Conservation (phyloP, 2,113 vertebrate species). For the Smithornis capensis region DNA sequence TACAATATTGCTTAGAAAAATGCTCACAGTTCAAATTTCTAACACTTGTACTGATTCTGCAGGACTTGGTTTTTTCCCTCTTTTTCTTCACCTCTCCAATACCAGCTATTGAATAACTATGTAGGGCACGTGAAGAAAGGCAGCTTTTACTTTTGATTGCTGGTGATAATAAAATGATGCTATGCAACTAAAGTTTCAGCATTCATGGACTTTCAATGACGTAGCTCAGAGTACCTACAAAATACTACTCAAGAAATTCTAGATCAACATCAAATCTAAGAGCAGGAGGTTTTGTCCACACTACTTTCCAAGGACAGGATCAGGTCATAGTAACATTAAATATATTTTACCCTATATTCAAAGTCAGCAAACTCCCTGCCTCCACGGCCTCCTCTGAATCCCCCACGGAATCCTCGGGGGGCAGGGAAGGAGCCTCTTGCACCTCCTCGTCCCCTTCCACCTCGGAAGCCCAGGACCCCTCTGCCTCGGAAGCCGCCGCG, state of each 20-base stretch:
- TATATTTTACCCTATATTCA: slow-evolving; percentile 87
- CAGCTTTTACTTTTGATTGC: neutral
- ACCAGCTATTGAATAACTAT: neutral
- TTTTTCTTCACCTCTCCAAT: neutral
- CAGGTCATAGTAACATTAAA: neutral
- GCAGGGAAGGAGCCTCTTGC: slow-evolving; percentile 82
- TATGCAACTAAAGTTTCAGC: neutral
- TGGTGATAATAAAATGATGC: neutral
- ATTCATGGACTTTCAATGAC: neutral
- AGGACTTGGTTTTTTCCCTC: rapidly evolving
- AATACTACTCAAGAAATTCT: neutral
- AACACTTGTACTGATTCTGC: neutral
- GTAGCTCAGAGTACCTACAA: neutral
- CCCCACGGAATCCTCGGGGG: slow-evolving; percentile 88
- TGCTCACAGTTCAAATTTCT: neutral
- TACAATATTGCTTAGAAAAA: neutral
- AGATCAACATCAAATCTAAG: neutral
- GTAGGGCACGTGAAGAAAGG: neutral
- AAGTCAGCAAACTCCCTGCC: slow-evolving; percentile 93
- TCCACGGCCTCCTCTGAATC: slow-evolving; percentile 87
- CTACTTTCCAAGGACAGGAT: neutral
- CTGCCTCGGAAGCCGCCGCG: slow-evolving; percentile 89
- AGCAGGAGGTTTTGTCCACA: neutral
- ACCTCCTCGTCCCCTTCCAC: slow-evolving; percentile 81
- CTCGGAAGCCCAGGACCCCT: slow-evolving; percentile 87